These are phyloP conservation scores for Tachycineta bicolor DNA, from an alignment of 2,113 vertebrate genomes.

Conservation along the genomic window DNA sequence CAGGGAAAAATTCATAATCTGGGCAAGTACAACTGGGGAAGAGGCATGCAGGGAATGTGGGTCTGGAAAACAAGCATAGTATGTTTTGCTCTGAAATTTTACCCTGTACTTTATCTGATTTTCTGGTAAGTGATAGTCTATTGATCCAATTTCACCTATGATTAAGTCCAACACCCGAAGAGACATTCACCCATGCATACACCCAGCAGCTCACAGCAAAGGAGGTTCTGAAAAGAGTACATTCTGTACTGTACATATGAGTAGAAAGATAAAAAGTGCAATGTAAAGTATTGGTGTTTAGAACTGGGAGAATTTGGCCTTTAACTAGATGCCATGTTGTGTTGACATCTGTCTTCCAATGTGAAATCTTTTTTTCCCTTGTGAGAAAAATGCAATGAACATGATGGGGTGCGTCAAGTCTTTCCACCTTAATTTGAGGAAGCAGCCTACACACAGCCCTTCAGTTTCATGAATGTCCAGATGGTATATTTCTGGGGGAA, in stretches of 20 bases:
- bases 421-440: not conserved
- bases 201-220: not conserved
- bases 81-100: constrained; percentile 11
- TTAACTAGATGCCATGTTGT: not conserved
- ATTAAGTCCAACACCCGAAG: constrained; percentile 35
- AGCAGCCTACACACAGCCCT: not conserved
- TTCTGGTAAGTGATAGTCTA: constrained; percentile 39
- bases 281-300: not conserved
- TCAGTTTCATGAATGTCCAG: not conserved
- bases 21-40: not conserved
- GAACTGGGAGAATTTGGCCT: not conserved
- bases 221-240: not conserved
- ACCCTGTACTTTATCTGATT: not conserved
- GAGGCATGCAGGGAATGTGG: not conserved
- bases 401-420: not conserved
- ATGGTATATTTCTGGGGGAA: not conserved
- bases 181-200: not conserved
- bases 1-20: not conserved
- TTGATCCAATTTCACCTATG: constrained; percentile 47
- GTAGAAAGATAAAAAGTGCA: not conserved
- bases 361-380: not conserved
- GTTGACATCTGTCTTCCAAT: not conserved
- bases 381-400: not conserved
- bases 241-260: not conserved
- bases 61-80: not conserved